A percentile compares a stretch with the other conserved stretches of the same genome.
phyloP scores from a whole-genome alignment of 92 coral and sea anemone species.

The Heliopora coerulea region DNA sequence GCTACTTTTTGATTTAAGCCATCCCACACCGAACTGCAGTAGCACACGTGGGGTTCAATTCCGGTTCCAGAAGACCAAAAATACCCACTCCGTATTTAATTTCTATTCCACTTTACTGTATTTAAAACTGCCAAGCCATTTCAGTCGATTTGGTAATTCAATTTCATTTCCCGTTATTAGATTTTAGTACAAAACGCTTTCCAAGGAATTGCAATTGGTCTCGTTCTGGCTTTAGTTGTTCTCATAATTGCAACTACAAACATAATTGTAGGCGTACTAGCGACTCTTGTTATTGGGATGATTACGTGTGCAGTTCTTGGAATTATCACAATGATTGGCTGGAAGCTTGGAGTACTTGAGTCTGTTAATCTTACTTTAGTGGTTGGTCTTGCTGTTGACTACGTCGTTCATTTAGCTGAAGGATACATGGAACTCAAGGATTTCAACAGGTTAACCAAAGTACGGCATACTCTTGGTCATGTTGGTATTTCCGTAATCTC shows the following conservation, averaged over 20 bases:
- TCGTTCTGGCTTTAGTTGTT: conserved; percentile 55
- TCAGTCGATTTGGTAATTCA: background rate
- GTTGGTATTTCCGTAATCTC: conserved; percentile 78
- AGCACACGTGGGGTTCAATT: too few species aligned
- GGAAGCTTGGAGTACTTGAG: conserved; percentile 77
- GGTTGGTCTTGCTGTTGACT: conserved; percentile 78
- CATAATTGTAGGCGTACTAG: conserved; percentile 61
- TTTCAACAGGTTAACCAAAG: conserved; percentile 47
- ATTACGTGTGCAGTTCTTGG: conserved; percentile 70
- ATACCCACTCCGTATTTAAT: too few species aligned
- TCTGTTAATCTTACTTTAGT: conserved; percentile 79
- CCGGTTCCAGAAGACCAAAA: too few species aligned
- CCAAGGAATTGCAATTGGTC: conserved; percentile 60
- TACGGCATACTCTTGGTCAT: conserved; percentile 62
- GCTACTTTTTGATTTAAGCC: too few species aligned
- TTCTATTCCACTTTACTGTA: too few species aligned
- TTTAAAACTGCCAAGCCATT: background rate
- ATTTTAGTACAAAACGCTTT: conserved; percentile 64
- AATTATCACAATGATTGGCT: conserved; percentile 62
- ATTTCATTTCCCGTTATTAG: conserved; percentile 8
- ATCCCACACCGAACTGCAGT: too few species aligned
- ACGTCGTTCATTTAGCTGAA: conserved; percentile 78
- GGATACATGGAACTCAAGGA: conserved; percentile 58
- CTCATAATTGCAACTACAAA: conserved; percentile 65
- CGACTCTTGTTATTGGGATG: conserved; percentile 58